Evolutionary conservation across 2,797 vertebrate species (phyloP), one percentile per base, ranked within the genome.

Genomic region (Characodon lateralis): DNA sequence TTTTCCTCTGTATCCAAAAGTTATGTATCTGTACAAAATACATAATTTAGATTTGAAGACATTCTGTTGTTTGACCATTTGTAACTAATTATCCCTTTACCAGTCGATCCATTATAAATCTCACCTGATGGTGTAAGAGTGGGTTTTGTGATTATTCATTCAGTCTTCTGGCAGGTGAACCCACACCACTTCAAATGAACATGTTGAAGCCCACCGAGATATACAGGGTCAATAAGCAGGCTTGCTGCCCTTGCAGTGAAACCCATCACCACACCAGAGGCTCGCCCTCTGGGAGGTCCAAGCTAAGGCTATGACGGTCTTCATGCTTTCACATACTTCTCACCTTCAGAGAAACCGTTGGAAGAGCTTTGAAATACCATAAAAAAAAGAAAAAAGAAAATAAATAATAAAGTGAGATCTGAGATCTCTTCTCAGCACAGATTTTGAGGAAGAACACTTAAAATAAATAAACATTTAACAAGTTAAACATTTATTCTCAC

Each of bases 241-340:
- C 86, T 82, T 43, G 9, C 80, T 51, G 78, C 12, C 72, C 86
- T 35, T 78, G 79, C 76, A 79, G 78, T 9, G 58, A 72, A 72
- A 74, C 78, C 24, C 72, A 14, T 69, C 79, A 72, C 76, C 63
- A 26, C 72, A 51, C 71, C 2, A 1, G 31, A 72, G n/a, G 46
- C 31, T 81, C 39, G 41, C 89, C 91, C 91, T 82, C 72, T 71
- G 93, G 92, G 91, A 92, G 80, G 84, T 87, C 76, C 87, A 91
- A 14, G 59, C 65, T 3, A 78, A 85, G 91, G 91, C 85, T 79
- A 69, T 39, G 82, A 85, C 81, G 85, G 85, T 77, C 89, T 87
- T 82, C 74, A 76, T 76, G 87, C 84, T 85, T 76, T 92, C 83
- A 90, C 85, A 90, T 85, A 89, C 78, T 91, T 93, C 85, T 90